phyloP scores from a whole-genome alignment of 2,888 invertebrate species.

The Chrysolina americana region DNA sequence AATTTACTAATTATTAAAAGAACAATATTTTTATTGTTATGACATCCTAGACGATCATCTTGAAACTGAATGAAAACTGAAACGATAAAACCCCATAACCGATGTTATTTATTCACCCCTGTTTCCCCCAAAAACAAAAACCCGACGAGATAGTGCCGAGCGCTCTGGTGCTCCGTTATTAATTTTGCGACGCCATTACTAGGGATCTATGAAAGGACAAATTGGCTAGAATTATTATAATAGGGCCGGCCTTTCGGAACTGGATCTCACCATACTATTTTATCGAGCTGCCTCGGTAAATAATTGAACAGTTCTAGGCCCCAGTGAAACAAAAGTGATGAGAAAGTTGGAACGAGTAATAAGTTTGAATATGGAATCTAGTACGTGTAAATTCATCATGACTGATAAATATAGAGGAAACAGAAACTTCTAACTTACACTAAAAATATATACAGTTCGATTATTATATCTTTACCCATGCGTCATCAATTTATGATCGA shows the following conservation, averaged over 20 bases:
- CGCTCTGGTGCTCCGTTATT: constrained; percentile 59
- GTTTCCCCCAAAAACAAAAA: constrained; percentile 29
- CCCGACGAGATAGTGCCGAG: constrained; percentile 30
- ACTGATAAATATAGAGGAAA: too few relatives aligned
- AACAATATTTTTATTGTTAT: neutral
- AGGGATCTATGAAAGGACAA: constrained; percentile 59
- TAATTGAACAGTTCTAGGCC: constrained; percentile 56
- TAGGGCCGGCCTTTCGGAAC: constrained; percentile 48
- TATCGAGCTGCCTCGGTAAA: constrained; percentile 53
- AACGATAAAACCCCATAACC: constrained; percentile 23
- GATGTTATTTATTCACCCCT: constrained; percentile 25
- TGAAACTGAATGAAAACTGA: constrained; percentile 10
- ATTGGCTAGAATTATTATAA: constrained; percentile 64
- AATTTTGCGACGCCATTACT: constrained; percentile 64
- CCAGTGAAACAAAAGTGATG: neutral
- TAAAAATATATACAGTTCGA: too few relatives aligned
- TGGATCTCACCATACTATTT: constrained; percentile 52
- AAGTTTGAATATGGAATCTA: too few relatives aligned
- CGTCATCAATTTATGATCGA: too few relatives aligned
- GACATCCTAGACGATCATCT: neutral
- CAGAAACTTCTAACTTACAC: too few relatives aligned
- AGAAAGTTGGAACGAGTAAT: neutral
- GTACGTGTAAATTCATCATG: too few relatives aligned
- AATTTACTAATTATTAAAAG: neutral
- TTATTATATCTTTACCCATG: too few relatives aligned